phyloP scores from a whole-genome alignment of 2,888 invertebrate genomes.

The Eucera pruinosa region DNA sequence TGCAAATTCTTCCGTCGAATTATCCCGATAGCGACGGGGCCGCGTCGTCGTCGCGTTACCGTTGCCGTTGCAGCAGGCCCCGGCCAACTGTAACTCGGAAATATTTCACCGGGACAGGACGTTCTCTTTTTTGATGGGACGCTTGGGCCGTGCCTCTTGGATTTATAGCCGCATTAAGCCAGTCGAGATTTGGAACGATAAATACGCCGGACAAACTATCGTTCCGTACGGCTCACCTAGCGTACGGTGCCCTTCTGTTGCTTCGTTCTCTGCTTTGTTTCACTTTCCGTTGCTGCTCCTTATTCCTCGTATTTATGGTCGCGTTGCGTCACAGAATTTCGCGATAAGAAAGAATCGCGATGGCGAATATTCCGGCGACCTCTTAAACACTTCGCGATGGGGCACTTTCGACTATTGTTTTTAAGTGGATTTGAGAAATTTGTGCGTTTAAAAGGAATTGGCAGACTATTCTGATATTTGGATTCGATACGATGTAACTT shows the following conservation, averaged over 20 bases:
- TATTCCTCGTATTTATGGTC: no score
- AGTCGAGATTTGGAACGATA: conserved; percentile 53
- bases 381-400: no score
- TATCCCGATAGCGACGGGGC: conserved; percentile 6
- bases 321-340: no score
- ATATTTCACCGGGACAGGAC: conserved; percentile 39
- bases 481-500: no score
- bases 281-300: conserved; percentile 15
- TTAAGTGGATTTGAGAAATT: no score
- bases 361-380: no score
- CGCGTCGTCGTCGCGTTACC: neutral
- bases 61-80: no score
- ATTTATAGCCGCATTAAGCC: conserved; percentile 53
- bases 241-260: neutral
- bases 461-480: no score
- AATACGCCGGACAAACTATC: conserved; percentile 56
- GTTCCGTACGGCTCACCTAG: conserved; percentile 24
- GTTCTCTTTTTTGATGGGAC: conserved; percentile 29
- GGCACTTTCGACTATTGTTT: no score
- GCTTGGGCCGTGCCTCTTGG: conserved; percentile 23
- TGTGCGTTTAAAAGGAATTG: no score
- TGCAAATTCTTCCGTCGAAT: conserved; percentile 53
- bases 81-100: conserved; percentile 5
- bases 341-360: no score
- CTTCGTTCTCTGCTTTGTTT: neutral